Conservation (phyloP, 2,888 invertebrate species). For the Teleiodes luculella region DNA sequence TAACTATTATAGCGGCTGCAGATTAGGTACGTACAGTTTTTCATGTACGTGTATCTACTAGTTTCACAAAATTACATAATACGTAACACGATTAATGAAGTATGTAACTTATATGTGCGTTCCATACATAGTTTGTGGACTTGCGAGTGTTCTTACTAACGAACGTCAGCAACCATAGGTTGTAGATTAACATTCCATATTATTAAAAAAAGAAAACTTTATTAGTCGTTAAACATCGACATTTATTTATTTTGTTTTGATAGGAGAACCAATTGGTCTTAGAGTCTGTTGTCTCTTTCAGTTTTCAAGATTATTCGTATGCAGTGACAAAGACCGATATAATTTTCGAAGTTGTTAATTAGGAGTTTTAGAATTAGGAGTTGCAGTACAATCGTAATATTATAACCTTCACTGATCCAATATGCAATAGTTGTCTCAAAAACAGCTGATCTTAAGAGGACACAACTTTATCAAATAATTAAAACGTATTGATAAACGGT, state of each 20-base stretch:
- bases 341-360: slow-evolving; percentile 1
- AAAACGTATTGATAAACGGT: too few species aligned
- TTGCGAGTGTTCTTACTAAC: slow-evolving; percentile 41
- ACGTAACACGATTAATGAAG: slow-evolving; percentile 6
- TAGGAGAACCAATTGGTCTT: not conserved
- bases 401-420: not conserved
- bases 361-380: not conserved
- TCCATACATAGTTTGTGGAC: slow-evolving; percentile 18
- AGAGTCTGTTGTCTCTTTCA: not conserved
- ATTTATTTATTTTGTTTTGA: slow-evolving; percentile 8
- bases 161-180: slow-evolving; percentile 47
- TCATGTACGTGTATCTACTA: slow-evolving; percentile 12
- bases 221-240: slow-evolving; percentile 13
- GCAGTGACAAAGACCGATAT: slow-evolving; percentile 1
- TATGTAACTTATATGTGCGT: too few species aligned
- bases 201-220: slow-evolving; percentile 19
- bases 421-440: slow-evolving; percentile 4
- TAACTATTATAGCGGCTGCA: slow-evolving; percentile 32
- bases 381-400: slow-evolving; percentile 10
- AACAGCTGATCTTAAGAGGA: not conserved
- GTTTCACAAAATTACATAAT: slow-evolving; percentile 6
- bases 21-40: slow-evolving; percentile 30
- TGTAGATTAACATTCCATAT: slow-evolving; percentile 66
- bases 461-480: not conserved
- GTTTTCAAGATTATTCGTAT: not conserved